Conservation (phyloP, 2,797 vertebrate genomes). For the Muraenolepis orangiensis region DNA sequence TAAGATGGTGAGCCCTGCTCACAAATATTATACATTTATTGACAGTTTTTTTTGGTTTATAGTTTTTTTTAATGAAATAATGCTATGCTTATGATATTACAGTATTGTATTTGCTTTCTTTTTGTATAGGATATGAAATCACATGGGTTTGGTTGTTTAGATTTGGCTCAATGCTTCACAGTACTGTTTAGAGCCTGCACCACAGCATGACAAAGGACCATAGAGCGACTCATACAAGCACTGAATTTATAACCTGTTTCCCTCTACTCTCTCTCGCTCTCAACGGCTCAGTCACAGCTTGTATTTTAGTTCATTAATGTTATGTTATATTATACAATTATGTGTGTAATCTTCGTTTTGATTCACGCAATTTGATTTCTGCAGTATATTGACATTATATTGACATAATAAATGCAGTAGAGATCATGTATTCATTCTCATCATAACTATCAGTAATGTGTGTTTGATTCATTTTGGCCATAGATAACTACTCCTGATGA, state of each 20-base stretch:
- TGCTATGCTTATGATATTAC: neutral
- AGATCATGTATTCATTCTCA: neutral
- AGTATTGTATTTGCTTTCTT: neutral
- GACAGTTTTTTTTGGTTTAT: neutral
- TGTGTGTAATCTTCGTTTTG: conserved; percentile 21
- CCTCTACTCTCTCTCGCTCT: conserved; percentile 7
- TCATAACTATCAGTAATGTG: neutral
- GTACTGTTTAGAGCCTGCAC: conserved; percentile 36
- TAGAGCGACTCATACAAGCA: conserved; percentile 28
- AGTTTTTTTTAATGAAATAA: neutral
- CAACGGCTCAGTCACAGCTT: conserved; percentile 20
- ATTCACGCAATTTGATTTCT: conserved; percentile 23
- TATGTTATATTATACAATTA: conserved; percentile 29
- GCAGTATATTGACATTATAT: conserved; percentile 16
- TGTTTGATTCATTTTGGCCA: conserved; percentile 24
- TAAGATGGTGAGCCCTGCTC: too few relatives aligned
- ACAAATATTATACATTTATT: too few relatives aligned
- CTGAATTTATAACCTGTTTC: conserved; percentile 2
- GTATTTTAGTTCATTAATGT: conserved; percentile 36
- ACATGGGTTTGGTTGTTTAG: neutral
- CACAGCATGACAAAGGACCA: conserved; percentile 23
- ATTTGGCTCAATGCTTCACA: conserved; percentile 33
- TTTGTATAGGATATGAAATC: neutral
- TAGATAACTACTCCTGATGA: too few relatives aligned
- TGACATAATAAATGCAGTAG: neutral